phyloP scores from a whole-genome alignment of 2,113 vertebrate genomes.

The Lophius piscatorius region DNA sequence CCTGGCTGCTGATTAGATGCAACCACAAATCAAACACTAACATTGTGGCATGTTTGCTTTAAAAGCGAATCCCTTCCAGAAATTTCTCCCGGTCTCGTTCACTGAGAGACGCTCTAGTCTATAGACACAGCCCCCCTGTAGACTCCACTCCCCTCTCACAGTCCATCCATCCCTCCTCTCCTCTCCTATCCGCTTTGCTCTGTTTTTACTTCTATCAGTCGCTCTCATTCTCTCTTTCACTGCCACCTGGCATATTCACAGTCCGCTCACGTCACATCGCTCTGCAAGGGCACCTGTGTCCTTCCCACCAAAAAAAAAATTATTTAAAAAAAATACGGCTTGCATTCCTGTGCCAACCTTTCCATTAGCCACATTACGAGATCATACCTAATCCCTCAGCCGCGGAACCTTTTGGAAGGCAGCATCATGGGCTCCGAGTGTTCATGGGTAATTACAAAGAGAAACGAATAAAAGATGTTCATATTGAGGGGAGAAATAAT shows the following conservation, averaged over 20 bases:
- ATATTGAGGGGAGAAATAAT: conserved; percentile 61
- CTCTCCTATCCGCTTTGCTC: conserved; percentile 66
- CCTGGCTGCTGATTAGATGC: conserved; percentile 43
- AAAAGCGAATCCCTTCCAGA: conserved; percentile 49
- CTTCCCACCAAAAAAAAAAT: conserved; percentile 72
- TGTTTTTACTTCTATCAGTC: conserved; percentile 71
- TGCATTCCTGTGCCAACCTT: conserved; percentile 76
- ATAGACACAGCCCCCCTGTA: conserved; percentile 68
- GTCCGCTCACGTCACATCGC: conserved; percentile 83
- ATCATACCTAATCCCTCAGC: conserved; percentile 71
- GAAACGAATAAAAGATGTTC: conserved; percentile 69
- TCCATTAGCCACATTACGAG: conserved; percentile 78
- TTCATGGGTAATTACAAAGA: conserved; percentile 66
- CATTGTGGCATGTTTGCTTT: conserved; percentile 38
- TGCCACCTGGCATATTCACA: conserved; percentile 85
- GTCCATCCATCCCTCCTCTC: conserved; percentile 58
- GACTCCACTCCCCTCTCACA: conserved; percentile 61
- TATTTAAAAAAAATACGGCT: conserved; percentile 58
- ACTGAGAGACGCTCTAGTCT: conserved; percentile 56
- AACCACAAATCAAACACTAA: conserved; percentile 54
- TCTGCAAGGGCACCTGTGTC: conserved; percentile 86
- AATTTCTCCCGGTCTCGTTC: conserved; percentile 55
- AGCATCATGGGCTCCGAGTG: conserved; percentile 56
- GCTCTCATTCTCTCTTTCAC: conserved; percentile 72
- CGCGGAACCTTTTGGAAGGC: conserved; percentile 62